Evolutionary conservation across 2,797 vertebrate genomes (phyloP).

Genomic region (Cirrhinus mrigala): DNA sequence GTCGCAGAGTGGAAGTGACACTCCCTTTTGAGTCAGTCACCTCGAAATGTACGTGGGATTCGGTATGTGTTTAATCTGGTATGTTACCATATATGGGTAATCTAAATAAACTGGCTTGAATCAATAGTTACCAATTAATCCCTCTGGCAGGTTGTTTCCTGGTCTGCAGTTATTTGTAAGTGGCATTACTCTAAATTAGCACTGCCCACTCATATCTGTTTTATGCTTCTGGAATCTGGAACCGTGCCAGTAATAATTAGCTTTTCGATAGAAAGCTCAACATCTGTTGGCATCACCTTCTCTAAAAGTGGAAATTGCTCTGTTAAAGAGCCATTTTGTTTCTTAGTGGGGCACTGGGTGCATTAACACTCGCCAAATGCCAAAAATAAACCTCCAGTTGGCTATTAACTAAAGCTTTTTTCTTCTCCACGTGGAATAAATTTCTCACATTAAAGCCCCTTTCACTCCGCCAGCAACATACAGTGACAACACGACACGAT

Average conservation of each 20-base stretch:
- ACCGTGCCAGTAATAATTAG: neutral
- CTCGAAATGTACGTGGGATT: slow-evolving; percentile 16
- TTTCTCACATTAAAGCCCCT: neutral
- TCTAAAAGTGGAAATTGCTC: slow-evolving; percentile 24
- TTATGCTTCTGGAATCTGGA: neutral
- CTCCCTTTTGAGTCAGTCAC: slow-evolving; percentile 28
- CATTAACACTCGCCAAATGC: neutral
- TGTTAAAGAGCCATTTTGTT: slow-evolving; percentile 6
- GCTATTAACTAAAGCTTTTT: neutral
- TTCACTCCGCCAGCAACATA: neutral
- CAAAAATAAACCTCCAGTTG: neutral
- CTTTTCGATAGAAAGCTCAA: slow-evolving; percentile 3
- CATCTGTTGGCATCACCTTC: slow-evolving; percentile 25
- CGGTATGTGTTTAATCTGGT: slow-evolving; percentile 4
- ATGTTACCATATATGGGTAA: slow-evolving; percentile 51
- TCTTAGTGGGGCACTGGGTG: neutral
- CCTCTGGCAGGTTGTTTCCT: neutral
- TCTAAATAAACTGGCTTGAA: slow-evolving; percentile 19
- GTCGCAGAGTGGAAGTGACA: slow-evolving; percentile 15
- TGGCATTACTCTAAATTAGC: slow-evolving; percentile 22
- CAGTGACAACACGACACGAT: neutral
- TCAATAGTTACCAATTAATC: slow-evolving; percentile 7
- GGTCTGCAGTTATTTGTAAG: neutral
- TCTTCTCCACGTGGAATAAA: neutral
- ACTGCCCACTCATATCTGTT: neutral